Evolutionary conservation across 2,113 vertebrate genomes (phyloP).

Genomic region (Nothobranchius furzeri): DNA sequence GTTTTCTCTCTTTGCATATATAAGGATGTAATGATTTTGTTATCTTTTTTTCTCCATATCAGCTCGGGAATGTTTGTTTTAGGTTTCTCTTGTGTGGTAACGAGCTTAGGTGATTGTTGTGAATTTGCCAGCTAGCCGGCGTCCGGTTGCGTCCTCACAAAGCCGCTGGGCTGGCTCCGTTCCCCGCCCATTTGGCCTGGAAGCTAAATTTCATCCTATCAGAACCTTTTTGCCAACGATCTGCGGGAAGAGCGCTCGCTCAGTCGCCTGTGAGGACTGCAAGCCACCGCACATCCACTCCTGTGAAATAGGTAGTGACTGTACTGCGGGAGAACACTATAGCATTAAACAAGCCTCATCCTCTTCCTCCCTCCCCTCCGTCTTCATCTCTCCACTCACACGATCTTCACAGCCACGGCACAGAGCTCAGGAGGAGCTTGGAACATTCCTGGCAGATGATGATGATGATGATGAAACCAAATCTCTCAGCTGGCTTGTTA

Average conservation of each 20-base stretch:
- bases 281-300: slow-evolving; percentile 58
- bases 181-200: slow-evolving; percentile 37
- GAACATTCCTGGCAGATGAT: slow-evolving; percentile 39
- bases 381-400: slow-evolving; percentile 61
- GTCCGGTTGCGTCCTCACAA: slow-evolving; percentile 55
- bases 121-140: slow-evolving; percentile 79
- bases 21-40: slow-evolving; percentile 71
- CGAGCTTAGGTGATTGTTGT: slow-evolving; percentile 80
- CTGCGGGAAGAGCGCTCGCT: background rate
- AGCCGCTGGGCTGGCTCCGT: slow-evolving; percentile 23
- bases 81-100: slow-evolving; percentile 68
- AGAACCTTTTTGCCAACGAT: slow-evolving; percentile 1
- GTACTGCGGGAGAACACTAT: slow-evolving; percentile 67
- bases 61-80: slow-evolving; percentile 46
- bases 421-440: slow-evolving; percentile 49
- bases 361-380: slow-evolving; percentile 47
- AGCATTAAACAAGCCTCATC: slow-evolving; percentile 73
- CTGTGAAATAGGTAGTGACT: slow-evolving; percentile 62
- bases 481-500: slow-evolving; percentile 16
- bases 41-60: slow-evolving; percentile 55
- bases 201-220: slow-evolving; percentile 27
- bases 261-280: slow-evolving; percentile 56
- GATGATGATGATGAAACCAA: slow-evolving; percentile 12
- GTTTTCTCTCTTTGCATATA: slow-evolving; percentile 70
- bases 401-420: slow-evolving; percentile 46